A percentile compares a stretch with the other conserved stretches of the same genome.
These are phyloP conservation scores for Archips crataeganus DNA, from an alignment of 2,888 invertebrate genomes.

Conservation along the genomic window DNA sequence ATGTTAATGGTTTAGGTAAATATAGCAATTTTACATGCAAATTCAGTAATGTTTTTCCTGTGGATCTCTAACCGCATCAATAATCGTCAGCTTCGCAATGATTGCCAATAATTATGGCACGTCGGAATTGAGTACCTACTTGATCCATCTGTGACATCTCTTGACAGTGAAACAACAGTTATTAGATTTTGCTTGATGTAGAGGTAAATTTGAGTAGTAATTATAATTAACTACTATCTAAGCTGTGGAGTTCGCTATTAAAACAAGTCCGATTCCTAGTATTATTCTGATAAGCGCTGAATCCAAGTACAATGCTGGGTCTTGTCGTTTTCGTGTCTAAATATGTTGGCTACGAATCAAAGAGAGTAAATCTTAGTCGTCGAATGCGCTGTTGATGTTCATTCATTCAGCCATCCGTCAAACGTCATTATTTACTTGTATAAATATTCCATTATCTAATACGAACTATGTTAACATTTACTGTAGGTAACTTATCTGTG, in stretches of 20 bases:
- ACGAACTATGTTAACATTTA: constrained; percentile 30
- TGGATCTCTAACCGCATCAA: constrained; percentile 25
- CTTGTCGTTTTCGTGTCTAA: constrained; percentile 1
- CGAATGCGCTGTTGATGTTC: background rate
- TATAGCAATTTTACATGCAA: constrained; percentile 28
- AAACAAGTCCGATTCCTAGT: background rate
- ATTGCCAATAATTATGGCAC: constrained; percentile 30
- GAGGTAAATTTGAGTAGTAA: constrained; percentile 6
- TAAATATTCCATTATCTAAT: constrained; percentile 24
- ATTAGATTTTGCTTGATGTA: constrained; percentile 15
- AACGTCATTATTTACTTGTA: constrained; percentile 1
- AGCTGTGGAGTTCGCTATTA: background rate
- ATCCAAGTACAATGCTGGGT: background rate
- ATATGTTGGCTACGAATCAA: background rate
- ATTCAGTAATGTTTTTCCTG: constrained; percentile 33
- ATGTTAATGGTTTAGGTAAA: constrained; percentile 20
- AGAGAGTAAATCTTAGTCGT: background rate
- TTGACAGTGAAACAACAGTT: constrained; percentile 16
- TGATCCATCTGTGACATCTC: constrained; percentile 30
- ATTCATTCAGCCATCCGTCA: constrained; percentile 7
- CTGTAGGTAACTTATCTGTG: constrained; percentile 25
- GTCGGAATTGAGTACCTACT: constrained; percentile 27
- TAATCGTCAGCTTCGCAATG: constrained; percentile 26
- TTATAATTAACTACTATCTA: constrained; percentile 11
- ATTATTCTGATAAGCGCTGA: background rate